Percentiles rank a stretch among this genome's conserved stretches.
These are phyloP conservation scores for Salminus brasiliensis DNA, from an alignment of 2,113 vertebrate species.

Conservation along the genomic window DNA sequence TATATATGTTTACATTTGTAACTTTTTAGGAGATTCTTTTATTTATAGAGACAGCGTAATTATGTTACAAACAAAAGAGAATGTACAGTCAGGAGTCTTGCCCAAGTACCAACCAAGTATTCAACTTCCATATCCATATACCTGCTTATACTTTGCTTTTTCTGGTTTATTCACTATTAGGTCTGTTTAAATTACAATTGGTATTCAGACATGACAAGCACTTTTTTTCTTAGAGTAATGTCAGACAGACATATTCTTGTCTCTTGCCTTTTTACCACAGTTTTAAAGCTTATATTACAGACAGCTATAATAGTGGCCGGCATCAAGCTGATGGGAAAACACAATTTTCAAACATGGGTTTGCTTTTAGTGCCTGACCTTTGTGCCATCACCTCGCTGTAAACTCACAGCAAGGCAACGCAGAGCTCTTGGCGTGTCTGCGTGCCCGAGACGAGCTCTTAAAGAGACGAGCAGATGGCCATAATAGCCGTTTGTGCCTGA, in stretches of 20 bases:
- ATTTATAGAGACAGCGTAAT: too few species aligned
- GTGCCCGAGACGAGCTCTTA: conserved; percentile 25
- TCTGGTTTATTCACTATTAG: neutral
- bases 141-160: too few species aligned
- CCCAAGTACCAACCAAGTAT: too few species aligned
- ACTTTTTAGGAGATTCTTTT: too few species aligned
- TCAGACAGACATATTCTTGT: conserved; percentile 35
- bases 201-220: conserved; percentile 12
- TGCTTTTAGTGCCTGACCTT: conserved; percentile 69
- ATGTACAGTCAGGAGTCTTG: too few species aligned
- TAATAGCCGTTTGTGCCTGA: conserved; percentile 3
- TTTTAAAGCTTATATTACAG: conserved; percentile 60
- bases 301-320: conserved; percentile 39
- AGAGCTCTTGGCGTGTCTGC: neutral
- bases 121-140: too few species aligned
- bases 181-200: neutral
- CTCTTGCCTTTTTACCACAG: conserved; percentile 33
- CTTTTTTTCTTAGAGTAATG: conserved; percentile 27
- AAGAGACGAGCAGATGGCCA: conserved; percentile 46
- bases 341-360: conserved; percentile 50
- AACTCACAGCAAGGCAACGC: conserved; percentile 15
- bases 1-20: too few species aligned
- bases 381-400: conserved; percentile 23
- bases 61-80: too few species aligned
- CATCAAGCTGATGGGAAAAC: conserved; percentile 41